Conservation (phyloP, 2,113 vertebrate species). For the Notechis scutatus region DNA sequence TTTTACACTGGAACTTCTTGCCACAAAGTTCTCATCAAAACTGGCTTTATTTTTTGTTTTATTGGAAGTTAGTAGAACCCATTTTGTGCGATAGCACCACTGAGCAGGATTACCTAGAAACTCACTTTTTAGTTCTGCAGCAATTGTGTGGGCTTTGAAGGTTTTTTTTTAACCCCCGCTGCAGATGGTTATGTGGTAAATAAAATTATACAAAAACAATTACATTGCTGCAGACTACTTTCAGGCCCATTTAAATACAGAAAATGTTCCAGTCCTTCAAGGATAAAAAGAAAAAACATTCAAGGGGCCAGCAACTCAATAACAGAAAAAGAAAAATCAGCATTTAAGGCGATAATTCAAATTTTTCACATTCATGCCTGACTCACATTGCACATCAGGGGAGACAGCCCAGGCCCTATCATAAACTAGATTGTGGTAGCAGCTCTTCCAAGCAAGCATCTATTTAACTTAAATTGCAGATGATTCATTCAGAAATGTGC, state of each 20-base stretch:
- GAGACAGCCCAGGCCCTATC: background rate
- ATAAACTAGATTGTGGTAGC: background rate
- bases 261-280: background rate
- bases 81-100: background rate
- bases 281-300: background rate
- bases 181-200: background rate
- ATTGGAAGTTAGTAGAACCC: background rate
- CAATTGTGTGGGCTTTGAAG: background rate
- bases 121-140: too few species aligned
- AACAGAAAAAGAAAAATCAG: background rate
- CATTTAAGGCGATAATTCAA: background rate
- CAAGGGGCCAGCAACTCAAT: background rate
- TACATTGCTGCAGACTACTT: background rate
- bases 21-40: background rate
- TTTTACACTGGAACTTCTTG: background rate
- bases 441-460: background rate
- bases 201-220: background rate
- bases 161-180: background rate
- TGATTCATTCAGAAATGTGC: constrained; percentile 2
- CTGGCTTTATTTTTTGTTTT: background rate
- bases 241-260: background rate
- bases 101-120: background rate
- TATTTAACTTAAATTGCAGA: background rate
- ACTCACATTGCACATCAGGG: background rate
- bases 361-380: background rate